phyloP scores from a whole-genome alignment of 2,113 vertebrate genomes.

The Maccullochella peelii region DNA sequence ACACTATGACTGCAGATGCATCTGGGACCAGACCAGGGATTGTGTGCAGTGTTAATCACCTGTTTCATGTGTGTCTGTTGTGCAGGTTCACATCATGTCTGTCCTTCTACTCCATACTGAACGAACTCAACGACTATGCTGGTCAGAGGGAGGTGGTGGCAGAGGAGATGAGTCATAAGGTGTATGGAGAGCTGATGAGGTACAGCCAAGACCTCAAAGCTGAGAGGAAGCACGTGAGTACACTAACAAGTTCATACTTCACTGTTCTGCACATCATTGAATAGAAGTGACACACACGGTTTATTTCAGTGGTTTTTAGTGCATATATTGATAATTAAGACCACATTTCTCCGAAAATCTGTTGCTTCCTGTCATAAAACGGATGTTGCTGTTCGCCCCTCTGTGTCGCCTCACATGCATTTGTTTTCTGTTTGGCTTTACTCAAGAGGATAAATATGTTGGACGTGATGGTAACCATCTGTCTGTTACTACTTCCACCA shows the following conservation, averaged over 20 bases:
- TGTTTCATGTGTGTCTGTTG: conserved; percentile 8
- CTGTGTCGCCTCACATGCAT: conserved; percentile 16
- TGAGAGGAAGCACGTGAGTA: conserved; percentile 96
- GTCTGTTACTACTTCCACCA: conserved; percentile 45
- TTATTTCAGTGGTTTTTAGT: background rate
- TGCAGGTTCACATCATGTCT: conserved; percentile 95
- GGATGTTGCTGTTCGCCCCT: conserved; percentile 35
- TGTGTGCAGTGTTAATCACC: background rate
- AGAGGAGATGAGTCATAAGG: conserved; percentile 96
- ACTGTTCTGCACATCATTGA: background rate
- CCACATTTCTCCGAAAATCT: conserved; percentile 7
- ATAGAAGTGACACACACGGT: background rate
- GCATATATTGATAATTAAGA: background rate
- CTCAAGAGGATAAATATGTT: conserved; percentile 56
- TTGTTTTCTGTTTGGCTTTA: conserved; percentile 51
- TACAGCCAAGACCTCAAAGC: conserved; percentile 95
- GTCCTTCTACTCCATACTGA: conserved; percentile 96
- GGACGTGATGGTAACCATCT: conserved; percentile 67
- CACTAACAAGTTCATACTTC: no score
- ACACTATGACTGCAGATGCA: no score
- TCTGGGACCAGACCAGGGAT: background rate
- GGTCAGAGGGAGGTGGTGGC: conserved; percentile 98
- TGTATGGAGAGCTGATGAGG: conserved; percentile 96
- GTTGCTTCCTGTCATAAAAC: conserved; percentile 4
- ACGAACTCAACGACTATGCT: conserved; percentile 96